Percentiles rank a stretch among this genome's conserved stretches.
Conservation (phyloP, 2,113 vertebrate species). For the Pedetes capensis region DNA sequence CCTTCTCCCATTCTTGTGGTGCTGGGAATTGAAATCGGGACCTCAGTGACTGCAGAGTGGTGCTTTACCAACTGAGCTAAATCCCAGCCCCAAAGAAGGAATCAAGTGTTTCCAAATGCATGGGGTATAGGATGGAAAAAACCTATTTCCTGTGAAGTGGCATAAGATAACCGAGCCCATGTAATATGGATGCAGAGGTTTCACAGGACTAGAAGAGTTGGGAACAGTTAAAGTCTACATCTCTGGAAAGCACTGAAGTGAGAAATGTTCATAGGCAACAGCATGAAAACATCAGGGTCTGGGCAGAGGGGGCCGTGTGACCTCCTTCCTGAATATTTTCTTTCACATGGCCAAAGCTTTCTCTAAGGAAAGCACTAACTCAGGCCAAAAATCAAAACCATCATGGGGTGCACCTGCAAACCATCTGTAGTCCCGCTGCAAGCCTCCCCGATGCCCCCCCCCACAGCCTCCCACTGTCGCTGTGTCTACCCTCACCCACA, state of each 20-base stretch:
- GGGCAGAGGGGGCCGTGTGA: neutral
- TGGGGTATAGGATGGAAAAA: neutral
- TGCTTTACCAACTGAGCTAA: too few species aligned
- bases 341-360: neutral
- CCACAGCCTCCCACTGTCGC: neutral
- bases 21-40: too few species aligned
- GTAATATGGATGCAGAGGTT: rapidly evolving
- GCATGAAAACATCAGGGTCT: rapidly evolving
- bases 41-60: too few species aligned
- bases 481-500: too few species aligned
- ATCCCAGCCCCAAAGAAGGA: too few species aligned
- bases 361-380: neutral
- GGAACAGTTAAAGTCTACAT: rapidly evolving
- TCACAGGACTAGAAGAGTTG: rapidly evolving
- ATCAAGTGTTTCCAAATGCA: neutral
- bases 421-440: neutral
- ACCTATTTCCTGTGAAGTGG: neutral
- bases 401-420: rapidly evolving
- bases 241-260: neutral
- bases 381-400: neutral
- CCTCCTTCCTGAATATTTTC: neutral
- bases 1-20: too few species aligned
- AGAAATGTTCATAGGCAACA: rapidly evolving
- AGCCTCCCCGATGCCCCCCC: too few species aligned
- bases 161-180: rapidly evolving